Percentiles rank a stretch among this genome's conserved stretches.
These are phyloP conservation scores for Sebastes aleutianus DNA, from an alignment of 2,797 vertebrate genomes.

Conservation along the genomic window DNA sequence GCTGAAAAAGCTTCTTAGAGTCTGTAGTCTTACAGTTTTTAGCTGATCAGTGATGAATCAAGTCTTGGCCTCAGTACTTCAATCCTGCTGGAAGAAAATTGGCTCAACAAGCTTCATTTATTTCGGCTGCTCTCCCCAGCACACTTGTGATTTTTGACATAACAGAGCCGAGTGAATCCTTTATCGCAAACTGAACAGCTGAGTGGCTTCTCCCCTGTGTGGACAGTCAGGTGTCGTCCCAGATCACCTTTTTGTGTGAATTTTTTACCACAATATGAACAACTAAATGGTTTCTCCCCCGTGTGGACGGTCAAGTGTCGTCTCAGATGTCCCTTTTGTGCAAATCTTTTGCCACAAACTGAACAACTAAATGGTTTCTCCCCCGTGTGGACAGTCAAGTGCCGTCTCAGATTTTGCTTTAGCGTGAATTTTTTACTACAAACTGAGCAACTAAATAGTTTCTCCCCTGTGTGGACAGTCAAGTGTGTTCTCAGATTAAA, in stretches of 20 bases:
- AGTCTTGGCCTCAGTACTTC: background rate
- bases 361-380: background rate
- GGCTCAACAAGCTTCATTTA: background rate
- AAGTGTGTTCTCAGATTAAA: background rate
- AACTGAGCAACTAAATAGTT: conserved; percentile 20
- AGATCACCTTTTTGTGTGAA: background rate
- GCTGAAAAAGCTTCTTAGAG: background rate
- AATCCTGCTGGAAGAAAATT: background rate
- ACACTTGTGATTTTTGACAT: background rate
- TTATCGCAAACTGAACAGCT: background rate
- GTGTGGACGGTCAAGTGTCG: background rate
- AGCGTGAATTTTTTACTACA: background rate
- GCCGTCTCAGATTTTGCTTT: background rate
- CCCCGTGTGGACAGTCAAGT: background rate
- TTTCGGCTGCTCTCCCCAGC: background rate
- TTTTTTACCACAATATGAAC: background rate
- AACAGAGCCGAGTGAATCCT: background rate
- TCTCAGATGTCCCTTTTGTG: background rate
- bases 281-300: background rate
- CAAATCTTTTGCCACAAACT: background rate
- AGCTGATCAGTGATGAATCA: background rate
- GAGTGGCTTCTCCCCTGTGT: background rate
- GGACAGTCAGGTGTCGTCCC: background rate
- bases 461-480: conserved; percentile 16
- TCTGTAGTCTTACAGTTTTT: background rate